Evolutionary conservation across 2,888 invertebrate species (phyloP).

Genomic region (Cancer borealis): DNA sequence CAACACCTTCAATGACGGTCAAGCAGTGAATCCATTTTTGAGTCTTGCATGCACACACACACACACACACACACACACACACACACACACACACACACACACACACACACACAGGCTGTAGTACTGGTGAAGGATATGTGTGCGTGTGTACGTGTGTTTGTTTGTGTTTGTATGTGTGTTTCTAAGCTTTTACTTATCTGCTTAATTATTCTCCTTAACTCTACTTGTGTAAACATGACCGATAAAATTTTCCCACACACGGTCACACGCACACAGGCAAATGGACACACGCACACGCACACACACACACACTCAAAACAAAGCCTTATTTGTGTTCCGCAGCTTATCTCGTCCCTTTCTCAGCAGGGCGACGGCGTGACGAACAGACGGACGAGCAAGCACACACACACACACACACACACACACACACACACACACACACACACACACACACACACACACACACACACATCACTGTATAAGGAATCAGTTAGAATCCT

Average conservation of each 20-base stretch:
- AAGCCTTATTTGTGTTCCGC: neutral
- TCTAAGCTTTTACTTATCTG: neutral
- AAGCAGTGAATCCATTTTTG: neutral
- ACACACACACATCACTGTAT: too few relatives aligned
- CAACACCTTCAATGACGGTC: neutral
- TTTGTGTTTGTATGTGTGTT: constrained; percentile 35
- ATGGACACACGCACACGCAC: neutral
- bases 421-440: neutral
- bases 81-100: constrained; percentile 14
- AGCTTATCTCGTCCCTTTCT: neutral
- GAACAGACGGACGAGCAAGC: neutral
- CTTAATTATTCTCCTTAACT: neutral
- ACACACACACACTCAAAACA: constrained; percentile 43
- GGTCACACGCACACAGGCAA: neutral
- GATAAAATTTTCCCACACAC: neutral
- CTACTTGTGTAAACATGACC: neutral
- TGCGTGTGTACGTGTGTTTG: constrained; percentile 2
- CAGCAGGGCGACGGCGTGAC: neutral
- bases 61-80: neutral
- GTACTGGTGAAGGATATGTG: neutral
- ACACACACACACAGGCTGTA: neutral
- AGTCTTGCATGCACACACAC: neutral
- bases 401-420: neutral
- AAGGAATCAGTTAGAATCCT: neutral
- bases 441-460: neutral